These are phyloP conservation scores for Astropecten irregularis DNA, from an alignment of 53 echinoderm and acorn worm genomes.

Conservation along the genomic window DNA sequence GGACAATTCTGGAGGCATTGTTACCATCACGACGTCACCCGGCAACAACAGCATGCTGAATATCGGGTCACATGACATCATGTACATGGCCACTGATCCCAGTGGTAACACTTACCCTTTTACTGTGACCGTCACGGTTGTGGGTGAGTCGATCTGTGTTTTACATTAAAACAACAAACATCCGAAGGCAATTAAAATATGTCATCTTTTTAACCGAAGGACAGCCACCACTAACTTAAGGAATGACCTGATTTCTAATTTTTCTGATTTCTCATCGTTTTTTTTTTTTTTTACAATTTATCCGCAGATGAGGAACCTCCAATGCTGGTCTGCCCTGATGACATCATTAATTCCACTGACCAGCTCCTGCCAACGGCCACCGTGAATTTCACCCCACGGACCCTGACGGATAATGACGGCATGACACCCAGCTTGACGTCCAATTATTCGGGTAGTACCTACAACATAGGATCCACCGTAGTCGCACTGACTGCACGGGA, in stretches of 20 bases:
- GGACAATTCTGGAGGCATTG: constrained; percentile 7
- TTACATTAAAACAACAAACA: neutral
- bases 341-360: neutral
- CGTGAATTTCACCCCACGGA: neutral
- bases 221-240: too few species aligned
- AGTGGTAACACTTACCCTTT: neutral
- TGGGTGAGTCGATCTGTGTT: neutral
- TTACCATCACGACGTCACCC: neutral
- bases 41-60: constrained; percentile 14
- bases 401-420: neutral
- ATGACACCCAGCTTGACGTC: neutral
- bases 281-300: too few species aligned
- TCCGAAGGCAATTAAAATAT: too few species aligned
- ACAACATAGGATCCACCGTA: neutral
- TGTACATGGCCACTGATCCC: neutral
- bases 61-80: neutral
- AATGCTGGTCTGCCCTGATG: neutral
- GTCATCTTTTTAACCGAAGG: too few species aligned
- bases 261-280: neutral
- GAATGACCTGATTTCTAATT: too few species aligned
- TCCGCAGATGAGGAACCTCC: neutral
- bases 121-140: neutral
- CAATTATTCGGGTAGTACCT: neutral
- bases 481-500: neutral
- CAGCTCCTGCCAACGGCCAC: neutral